Evolutionary conservation across 2,888 invertebrate genomes (phyloP).

Genomic region (Sipha maydis): DNA sequence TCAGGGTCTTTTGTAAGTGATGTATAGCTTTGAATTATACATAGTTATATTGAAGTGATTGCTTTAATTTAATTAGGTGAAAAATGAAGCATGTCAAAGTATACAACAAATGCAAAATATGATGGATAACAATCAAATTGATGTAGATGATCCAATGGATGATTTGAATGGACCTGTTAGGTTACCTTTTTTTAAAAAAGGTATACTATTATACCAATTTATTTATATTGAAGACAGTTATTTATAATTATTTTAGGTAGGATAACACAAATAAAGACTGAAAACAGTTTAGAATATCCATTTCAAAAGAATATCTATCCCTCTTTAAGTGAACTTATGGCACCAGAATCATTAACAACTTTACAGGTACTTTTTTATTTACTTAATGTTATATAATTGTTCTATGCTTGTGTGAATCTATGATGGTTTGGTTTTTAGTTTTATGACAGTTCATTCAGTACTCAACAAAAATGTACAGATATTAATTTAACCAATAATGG

Average conservation of each 20-base stretch:
- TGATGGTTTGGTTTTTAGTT: conserved; percentile 43
- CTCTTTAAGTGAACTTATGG: conserved; percentile 36
- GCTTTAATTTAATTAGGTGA: conserved; percentile 11
- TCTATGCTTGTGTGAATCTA: background rate
- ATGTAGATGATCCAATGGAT: conserved; percentile 39
- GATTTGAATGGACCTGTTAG: conserved; percentile 39
- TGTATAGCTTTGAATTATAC: background rate
- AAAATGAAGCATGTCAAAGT: conserved; percentile 46
- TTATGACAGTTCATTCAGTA: conserved; percentile 54
- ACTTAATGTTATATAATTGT: background rate
- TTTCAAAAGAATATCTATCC: conserved; percentile 46
- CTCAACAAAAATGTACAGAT: background rate
- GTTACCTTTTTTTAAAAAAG: conserved; percentile 41
- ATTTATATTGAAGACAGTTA: background rate
- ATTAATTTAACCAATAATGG: conserved; percentile 28
- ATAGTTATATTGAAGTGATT: background rate
- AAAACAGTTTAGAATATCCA: conserved; percentile 54
- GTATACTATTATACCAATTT: background rate
- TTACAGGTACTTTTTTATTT: conserved; percentile 44
- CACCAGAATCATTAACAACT: conserved; percentile 45
- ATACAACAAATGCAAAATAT: conserved; percentile 50
- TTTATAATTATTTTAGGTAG: conserved; percentile 31
- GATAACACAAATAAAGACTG: conserved; percentile 32
- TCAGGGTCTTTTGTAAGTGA: conserved; percentile 42
- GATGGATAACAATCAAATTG: conserved; percentile 34